Evolutionary conservation across 2,113 vertebrate species (phyloP).

Genomic region (Albula glossodonta): DNA sequence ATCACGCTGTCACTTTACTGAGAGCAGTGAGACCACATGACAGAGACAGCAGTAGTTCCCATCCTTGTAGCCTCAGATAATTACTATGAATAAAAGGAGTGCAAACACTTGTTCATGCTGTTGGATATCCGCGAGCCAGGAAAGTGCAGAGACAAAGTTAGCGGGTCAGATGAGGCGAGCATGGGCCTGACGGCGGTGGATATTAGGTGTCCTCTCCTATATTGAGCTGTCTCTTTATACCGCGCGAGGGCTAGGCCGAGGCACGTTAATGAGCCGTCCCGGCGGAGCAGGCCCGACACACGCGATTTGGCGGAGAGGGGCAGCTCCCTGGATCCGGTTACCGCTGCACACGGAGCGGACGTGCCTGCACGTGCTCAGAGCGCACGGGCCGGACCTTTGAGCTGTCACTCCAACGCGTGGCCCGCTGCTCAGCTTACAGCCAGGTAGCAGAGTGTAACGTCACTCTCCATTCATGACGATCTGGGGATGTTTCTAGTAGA

Average conservation of each 20-base stretch:
- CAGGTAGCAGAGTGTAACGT: background rate
- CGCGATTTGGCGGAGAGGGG: background rate
- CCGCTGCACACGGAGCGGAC: background rate
- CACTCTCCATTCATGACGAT: background rate
- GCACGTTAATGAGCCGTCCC: background rate
- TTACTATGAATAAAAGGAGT: background rate
- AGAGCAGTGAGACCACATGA: background rate
- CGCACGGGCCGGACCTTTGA: background rate
- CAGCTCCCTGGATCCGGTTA: background rate
- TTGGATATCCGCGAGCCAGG: background rate
- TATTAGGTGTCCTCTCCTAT: background rate
- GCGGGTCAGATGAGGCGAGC: background rate
- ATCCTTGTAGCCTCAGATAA: background rate
- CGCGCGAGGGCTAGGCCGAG: background rate
- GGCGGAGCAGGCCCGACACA: background rate
- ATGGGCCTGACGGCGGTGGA: background rate
- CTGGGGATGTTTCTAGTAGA: background rate
- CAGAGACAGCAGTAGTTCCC: background rate
- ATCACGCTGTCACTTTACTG: background rate
- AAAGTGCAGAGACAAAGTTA: background rate
- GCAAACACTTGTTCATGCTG: background rate
- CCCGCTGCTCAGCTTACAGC: background rate
- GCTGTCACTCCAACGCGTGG: background rate
- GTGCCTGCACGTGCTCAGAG: background rate
- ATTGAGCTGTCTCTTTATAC: background rate